Conservation (phyloP, 2,888 invertebrate genomes). For the Luperina testacea region DNA sequence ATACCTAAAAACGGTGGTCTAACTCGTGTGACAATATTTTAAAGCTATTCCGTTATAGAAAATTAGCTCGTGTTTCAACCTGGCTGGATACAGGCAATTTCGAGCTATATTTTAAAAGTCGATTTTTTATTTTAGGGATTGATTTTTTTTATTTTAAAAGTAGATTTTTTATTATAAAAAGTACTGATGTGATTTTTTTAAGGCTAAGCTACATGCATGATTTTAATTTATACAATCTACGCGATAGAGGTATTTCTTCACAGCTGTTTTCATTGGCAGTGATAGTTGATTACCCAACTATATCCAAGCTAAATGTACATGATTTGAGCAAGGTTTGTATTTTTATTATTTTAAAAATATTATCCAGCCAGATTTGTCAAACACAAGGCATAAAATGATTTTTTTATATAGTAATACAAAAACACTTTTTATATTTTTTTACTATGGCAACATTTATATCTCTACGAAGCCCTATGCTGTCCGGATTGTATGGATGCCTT, state of each 20-base stretch:
- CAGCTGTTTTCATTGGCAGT: conserved; percentile 58
- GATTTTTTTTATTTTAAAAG: conserved; percentile 4
- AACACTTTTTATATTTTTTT: conserved; percentile 78
- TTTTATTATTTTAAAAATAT: conserved; percentile 19
- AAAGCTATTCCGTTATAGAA: conserved; percentile 84
- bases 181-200: conserved; percentile 15
- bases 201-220: conserved; percentile 40
- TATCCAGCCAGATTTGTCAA: conserved; percentile 65
- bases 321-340: conserved; percentile 59
- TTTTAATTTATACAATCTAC: conserved; percentile 50
- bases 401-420: conserved; percentile 66
- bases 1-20: conserved; percentile 88
- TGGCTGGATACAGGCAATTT: conserved; percentile 54
- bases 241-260: conserved; percentile 17
- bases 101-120: conserved; percentile 8
- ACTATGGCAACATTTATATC: conserved; percentile 86
- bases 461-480: conserved; percentile 74
- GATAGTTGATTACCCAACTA: conserved; percentile 35
- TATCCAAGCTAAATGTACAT: conserved; percentile 43
- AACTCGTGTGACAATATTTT: conserved; percentile 86
- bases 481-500: conserved; percentile 78
- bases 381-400: conserved; percentile 58
- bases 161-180: neutral
- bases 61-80: conserved; percentile 56
- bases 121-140: conserved; percentile 1